These are phyloP conservation scores for Schrankia costaestrigalis DNA, from an alignment of 2,888 invertebrate genomes.

Conservation along the genomic window DNA sequence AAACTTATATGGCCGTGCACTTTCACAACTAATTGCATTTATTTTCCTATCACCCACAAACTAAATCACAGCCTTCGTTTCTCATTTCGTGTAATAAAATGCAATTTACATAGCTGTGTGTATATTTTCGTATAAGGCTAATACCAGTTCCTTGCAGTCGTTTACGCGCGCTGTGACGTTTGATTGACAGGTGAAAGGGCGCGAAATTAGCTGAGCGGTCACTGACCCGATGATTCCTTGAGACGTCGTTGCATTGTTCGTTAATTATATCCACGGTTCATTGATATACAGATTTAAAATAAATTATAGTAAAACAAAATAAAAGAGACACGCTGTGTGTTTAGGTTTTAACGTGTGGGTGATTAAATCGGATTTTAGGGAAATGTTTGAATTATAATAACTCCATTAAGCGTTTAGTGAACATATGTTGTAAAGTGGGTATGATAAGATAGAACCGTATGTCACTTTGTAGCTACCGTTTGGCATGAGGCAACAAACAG, in stretches of 20 bases:
- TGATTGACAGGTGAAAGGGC: slow-evolving; percentile 79
- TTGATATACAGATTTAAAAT: slow-evolving; percentile 31
- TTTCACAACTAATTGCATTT: slow-evolving; percentile 48
- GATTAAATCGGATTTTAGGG: slow-evolving; percentile 61
- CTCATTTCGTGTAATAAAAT: slow-evolving; percentile 43
- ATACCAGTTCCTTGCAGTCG: slow-evolving; percentile 46
- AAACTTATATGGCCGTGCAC: slow-evolving; percentile 51
- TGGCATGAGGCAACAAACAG: slow-evolving; percentile 65
- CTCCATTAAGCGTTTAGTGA: slow-evolving; percentile 67
- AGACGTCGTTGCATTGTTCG: slow-evolving; percentile 32
- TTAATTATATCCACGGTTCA: slow-evolving; percentile 43
- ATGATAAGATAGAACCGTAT: slow-evolving; percentile 79
- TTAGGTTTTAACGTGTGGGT: slow-evolving; percentile 39
- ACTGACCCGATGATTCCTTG: slow-evolving; percentile 32
- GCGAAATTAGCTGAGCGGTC: slow-evolving; percentile 64
- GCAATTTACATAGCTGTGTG: slow-evolving; percentile 36
- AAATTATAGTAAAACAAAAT: slow-evolving; percentile 14
- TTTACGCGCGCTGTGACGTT: slow-evolving; percentile 59
- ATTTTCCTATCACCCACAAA: slow-evolving; percentile 39
- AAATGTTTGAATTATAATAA: slow-evolving; percentile 69
- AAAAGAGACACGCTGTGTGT: slow-evolving; percentile 57
- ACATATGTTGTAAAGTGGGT: slow-evolving; percentile 75
- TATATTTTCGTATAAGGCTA: slow-evolving; percentile 32
- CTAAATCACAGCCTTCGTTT: slow-evolving; percentile 58
- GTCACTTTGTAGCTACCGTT: slow-evolving; percentile 77